A percentile compares a stretch with the other conserved stretches of the same genome.
Evolutionary conservation across 2,888 invertebrate genomes (phyloP).

Genomic region (Alitta virens): DNA sequence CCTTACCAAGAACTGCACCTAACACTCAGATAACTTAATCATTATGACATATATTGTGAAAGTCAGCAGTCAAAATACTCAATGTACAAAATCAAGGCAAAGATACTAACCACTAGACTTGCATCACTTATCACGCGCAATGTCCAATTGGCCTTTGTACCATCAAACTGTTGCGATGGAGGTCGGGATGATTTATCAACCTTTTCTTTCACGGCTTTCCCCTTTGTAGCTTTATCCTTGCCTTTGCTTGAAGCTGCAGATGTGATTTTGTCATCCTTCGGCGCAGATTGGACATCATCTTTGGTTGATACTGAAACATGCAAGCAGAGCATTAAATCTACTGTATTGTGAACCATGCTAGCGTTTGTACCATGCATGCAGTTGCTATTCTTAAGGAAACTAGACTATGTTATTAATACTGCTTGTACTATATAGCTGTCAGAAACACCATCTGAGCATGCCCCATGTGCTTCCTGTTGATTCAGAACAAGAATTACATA

Average conservation of each 20-base stretch:
- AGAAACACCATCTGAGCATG: too few relatives aligned
- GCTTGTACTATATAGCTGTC: too few relatives aligned
- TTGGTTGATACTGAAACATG: slow-evolving; percentile 41
- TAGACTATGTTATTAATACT: too few relatives aligned
- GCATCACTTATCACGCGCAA: slow-evolving; percentile 53
- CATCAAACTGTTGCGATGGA: slow-evolving; percentile 54
- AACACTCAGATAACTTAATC: too few relatives aligned
- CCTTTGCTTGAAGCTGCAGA: slow-evolving; percentile 23
- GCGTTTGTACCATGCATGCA: too few relatives aligned
- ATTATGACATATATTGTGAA: too few relatives aligned
- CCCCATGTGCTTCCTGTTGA: too few relatives aligned
- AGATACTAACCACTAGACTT: slow-evolving; percentile 42
- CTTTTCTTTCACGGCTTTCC: slow-evolving; percentile 29
- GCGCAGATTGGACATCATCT: slow-evolving; percentile 43
- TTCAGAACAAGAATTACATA: too few relatives aligned
- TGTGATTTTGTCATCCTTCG: slow-evolving; percentile 31
- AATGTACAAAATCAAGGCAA: too few relatives aligned
- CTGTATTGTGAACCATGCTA: neutral
- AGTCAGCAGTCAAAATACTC: too few relatives aligned
- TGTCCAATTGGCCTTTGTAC: slow-evolving; percentile 53
- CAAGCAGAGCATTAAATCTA: neutral
- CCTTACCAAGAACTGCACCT: too few relatives aligned
- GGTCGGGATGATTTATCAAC: slow-evolving; percentile 46
- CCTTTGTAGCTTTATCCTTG: slow-evolving; percentile 40
- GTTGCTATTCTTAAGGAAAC: too few relatives aligned